phyloP scores from a whole-genome alignment of 2,888 invertebrate genomes.

The Ophion obscuratus region DNA sequence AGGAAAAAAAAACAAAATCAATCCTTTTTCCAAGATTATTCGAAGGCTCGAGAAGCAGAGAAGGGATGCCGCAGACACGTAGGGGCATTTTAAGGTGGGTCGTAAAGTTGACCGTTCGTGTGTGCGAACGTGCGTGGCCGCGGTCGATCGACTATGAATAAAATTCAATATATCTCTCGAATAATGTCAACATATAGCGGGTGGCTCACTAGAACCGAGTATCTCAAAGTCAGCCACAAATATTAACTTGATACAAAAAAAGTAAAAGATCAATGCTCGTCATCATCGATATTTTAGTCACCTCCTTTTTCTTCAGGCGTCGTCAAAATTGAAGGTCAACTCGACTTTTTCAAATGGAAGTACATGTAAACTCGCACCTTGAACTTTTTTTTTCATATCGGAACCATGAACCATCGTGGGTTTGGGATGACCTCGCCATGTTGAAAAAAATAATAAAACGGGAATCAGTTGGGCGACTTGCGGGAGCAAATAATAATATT shows the following conservation, averaged over 20 bases:
- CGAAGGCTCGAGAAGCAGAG: background rate
- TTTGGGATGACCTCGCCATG: background rate
- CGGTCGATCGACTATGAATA: constrained; percentile 61
- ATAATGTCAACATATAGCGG: constrained; percentile 9
- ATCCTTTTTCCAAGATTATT: constrained; percentile 25
- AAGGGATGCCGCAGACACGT: constrained; percentile 19
- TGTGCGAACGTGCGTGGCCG: constrained; percentile 58
- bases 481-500: background rate
- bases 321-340: background rate
- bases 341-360: background rate
- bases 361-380: background rate
- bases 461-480: background rate
- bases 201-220: background rate
- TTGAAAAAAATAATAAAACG: background rate
- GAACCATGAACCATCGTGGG: background rate
- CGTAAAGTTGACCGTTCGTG: constrained; percentile 36
- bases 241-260: background rate
- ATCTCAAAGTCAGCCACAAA: background rate
- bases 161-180: constrained; percentile 64
- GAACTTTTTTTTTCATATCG: background rate
- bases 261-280: background rate
- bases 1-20: constrained; percentile 9
- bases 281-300: background rate
- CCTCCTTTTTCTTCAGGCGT: background rate
- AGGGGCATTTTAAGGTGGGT: constrained; percentile 12